Evolutionary conservation across 2,888 invertebrate species (phyloP).

Genomic region (Allacma fusca): DNA sequence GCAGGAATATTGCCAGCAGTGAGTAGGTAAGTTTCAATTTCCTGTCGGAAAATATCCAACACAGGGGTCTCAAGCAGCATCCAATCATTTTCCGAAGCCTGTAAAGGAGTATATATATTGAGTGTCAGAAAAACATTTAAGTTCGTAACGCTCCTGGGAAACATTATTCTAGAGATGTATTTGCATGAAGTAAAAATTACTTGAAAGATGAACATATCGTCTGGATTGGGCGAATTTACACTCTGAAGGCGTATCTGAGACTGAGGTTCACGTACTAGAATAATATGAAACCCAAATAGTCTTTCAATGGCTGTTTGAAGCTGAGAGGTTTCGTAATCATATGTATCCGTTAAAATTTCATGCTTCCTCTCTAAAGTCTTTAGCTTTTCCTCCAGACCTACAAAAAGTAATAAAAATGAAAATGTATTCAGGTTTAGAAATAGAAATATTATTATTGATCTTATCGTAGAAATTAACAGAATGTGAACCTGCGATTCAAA

Average conservation of each 20-base stretch:
- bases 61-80: slow-evolving; percentile 59
- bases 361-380: slow-evolving; percentile 52
- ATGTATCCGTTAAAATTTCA: slow-evolving; percentile 54
- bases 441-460: no score
- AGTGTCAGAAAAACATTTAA: no score
- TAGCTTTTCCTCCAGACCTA: slow-evolving; percentile 53
- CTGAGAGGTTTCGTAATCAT: slow-evolving; percentile 59
- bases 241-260: slow-evolving; percentile 57
- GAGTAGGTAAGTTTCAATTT: slow-evolving; percentile 57
- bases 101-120: slow-evolving; percentile 14
- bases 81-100: slow-evolving; percentile 59
- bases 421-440: neutral
- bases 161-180: neutral
- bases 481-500: neutral
- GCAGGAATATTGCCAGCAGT: slow-evolving; percentile 57
- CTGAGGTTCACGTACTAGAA: slow-evolving; percentile 53
- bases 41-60: slow-evolving; percentile 56
- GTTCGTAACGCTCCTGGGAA: neutral
- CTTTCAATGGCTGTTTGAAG: slow-evolving; percentile 53
- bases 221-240: slow-evolving; percentile 50
- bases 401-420: slow-evolving; percentile 11
- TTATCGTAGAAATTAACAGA: no score
- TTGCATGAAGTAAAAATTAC: slow-evolving; percentile 32
- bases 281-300: slow-evolving; percentile 57
- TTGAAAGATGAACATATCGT: slow-evolving; percentile 59